Percentiles rank a stretch among this genome's conserved stretches.
Conservation (phyloP, 2,113 vertebrate genomes). For the Rafetus swinhoei region DNA sequence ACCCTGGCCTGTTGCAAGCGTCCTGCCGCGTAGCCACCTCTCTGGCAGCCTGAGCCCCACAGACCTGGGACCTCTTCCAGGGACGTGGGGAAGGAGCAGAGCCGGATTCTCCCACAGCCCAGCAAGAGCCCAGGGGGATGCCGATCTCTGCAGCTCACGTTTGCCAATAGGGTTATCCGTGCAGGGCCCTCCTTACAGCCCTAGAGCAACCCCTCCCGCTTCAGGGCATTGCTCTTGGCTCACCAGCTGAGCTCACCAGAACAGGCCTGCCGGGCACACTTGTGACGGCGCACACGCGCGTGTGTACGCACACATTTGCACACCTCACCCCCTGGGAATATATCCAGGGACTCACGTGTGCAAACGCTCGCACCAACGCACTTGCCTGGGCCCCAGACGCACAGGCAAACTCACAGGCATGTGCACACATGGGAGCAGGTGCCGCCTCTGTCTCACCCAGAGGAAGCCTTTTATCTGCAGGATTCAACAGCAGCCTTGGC, state of each 20-base stretch:
- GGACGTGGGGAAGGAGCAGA: background rate
- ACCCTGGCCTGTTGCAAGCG: background rate
- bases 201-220: background rate
- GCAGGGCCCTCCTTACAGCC: too few species aligned
- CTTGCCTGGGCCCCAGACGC: background rate
- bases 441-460: background rate
- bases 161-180: too few species aligned
- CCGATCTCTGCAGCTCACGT: too few species aligned
- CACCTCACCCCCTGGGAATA: too few species aligned
- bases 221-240: background rate
- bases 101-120: background rate
- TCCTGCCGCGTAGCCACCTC: background rate
- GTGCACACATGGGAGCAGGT: background rate
- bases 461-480: background rate
- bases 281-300: too few species aligned
- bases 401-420: too few species aligned
- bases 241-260: background rate
- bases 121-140: too few species aligned
- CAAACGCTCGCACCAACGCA: background rate
- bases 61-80: background rate
- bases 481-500: background rate
- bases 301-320: background rate
- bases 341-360: background rate
- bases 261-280: background rate
- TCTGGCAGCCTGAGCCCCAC: background rate